Conservation (phyloP, 2,113 vertebrate species). For the Nanorana parkeri region DNA sequence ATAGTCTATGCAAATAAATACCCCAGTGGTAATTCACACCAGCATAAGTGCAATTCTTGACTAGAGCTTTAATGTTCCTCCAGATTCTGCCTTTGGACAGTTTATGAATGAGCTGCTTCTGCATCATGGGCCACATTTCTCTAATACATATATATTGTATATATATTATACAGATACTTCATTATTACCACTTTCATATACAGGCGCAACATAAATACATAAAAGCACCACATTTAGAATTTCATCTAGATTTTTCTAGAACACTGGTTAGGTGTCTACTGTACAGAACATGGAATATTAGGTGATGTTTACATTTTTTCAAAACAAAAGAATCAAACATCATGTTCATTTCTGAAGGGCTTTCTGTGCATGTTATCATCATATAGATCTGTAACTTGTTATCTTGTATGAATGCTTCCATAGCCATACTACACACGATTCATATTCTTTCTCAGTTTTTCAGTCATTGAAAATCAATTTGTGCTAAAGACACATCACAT, state of each 20-base stretch:
- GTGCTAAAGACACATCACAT: conserved; percentile 71
- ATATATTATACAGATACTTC: neutral
- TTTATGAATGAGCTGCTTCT: no score
- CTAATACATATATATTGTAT: neutral
- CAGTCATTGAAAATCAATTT: conserved; percentile 66
- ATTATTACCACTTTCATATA: no score
- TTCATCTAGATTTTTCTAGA: no score
- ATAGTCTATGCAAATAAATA: no score
- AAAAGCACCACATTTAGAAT: neutral
- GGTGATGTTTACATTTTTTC: no score
- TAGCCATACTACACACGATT: no score
- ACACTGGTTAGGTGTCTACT: no score
- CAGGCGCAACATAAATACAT: neutral
- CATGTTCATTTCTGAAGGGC: neutral
- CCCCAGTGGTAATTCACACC: no score
- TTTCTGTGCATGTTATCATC: neutral
- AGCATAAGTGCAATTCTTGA: neutral
- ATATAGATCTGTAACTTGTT: neutral
- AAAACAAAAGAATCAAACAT: no score
- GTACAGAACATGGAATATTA: no score
- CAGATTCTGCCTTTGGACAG: no score
- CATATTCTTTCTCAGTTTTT: conserved; percentile 57
- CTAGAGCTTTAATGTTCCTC: neutral
- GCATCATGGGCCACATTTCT: no score
- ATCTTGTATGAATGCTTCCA: neutral